phyloP scores from a whole-genome alignment of 2,888 invertebrate genomes.

The Tromatobia lineatoria region DNA sequence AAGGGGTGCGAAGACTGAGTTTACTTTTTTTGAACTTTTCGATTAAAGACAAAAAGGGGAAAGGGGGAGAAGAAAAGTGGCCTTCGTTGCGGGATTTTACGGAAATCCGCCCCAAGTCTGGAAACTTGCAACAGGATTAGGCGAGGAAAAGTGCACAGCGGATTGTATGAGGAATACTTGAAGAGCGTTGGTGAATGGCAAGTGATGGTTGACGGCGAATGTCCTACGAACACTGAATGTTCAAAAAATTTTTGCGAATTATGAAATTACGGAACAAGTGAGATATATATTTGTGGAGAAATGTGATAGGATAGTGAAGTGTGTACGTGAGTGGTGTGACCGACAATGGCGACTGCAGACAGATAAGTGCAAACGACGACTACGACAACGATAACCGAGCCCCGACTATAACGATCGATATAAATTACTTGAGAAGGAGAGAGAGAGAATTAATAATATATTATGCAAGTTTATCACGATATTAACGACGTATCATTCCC shows the following conservation, averaged over 20 bases:
- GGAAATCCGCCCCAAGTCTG: neutral
- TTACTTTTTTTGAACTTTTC: neutral
- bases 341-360: constrained; percentile 61
- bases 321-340: constrained; percentile 51
- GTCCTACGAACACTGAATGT: constrained; percentile 8
- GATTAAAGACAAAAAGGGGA: neutral
- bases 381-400: constrained; percentile 61
- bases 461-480: constrained; percentile 44
- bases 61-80: neutral
- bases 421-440: constrained; percentile 10
- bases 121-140: neutral
- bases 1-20: constrained; percentile 20
- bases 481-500: constrained; percentile 76
- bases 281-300: constrained; percentile 37
- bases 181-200: neutral
- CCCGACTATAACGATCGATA: constrained; percentile 60
- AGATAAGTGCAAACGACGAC: constrained; percentile 40
- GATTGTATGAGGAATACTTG: neutral
- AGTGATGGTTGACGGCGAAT: constrained; percentile 29
- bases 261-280: constrained; percentile 36
- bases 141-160: neutral
- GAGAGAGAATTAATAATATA: constrained; percentile 15
- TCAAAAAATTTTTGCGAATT: neutral
- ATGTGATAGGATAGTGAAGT: constrained; percentile 69
- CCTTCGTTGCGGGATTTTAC: neutral